Conservation (phyloP, 2,888 invertebrate genomes). For the Melipona bicolor region DNA sequence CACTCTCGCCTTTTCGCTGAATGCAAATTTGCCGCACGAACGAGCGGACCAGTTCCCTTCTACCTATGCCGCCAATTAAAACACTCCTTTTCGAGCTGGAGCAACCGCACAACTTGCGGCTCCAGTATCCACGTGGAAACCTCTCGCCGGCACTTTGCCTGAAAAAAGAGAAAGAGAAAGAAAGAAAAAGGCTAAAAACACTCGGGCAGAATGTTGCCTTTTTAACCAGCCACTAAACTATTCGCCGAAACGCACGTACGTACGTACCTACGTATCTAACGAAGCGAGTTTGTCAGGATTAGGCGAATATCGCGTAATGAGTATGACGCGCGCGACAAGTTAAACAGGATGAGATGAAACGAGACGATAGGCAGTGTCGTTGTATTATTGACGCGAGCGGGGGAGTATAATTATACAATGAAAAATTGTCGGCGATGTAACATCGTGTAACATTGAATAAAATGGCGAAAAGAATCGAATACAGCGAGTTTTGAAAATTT, state of each 20-base stretch:
- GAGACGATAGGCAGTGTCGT: no score
- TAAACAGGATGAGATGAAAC: no score
- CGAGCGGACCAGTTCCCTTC: conserved; percentile 59
- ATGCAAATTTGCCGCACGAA: conserved; percentile 76
- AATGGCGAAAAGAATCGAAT: no score
- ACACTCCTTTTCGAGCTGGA: conserved; percentile 79
- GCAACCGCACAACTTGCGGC: conserved; percentile 64
- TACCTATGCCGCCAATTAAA: conserved; percentile 80
- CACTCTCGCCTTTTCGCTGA: conserved; percentile 54
- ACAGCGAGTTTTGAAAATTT: no score
- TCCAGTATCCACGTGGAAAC: conserved; percentile 28
- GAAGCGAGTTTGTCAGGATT: background rate
- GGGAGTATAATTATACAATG: no score
- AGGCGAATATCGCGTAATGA: background rate
- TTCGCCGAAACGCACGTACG: background rate
- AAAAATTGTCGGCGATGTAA: no score
- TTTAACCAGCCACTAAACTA: background rate
- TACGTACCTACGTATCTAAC: background rate
- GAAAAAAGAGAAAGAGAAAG: background rate
- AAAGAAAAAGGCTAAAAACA: background rate
- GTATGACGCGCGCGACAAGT: background rate
- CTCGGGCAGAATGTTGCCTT: conserved; percentile 17
- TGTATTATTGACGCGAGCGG: no score
- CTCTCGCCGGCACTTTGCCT: background rate
- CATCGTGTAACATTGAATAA: no score